Percentiles rank a stretch among this genome's conserved stretches.
Evolutionary conservation across 2,888 invertebrate species (phyloP).

Genomic region (Drosophila neonasuta): DNA sequence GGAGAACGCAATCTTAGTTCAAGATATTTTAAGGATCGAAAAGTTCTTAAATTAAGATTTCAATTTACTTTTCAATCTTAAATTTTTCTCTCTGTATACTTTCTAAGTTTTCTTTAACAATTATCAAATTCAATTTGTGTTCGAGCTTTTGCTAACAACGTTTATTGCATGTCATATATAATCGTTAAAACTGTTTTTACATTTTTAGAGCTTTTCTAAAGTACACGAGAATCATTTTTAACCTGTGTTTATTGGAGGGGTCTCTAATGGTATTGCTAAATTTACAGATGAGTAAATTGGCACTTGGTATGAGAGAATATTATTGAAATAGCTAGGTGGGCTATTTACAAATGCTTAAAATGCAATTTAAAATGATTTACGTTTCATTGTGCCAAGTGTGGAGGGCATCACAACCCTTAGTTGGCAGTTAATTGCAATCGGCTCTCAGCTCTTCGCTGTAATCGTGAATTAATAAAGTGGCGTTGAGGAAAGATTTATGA

Average conservation of each 20-base stretch:
- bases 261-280: too few relatives aligned
- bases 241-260: too few relatives aligned
- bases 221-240: too few relatives aligned
- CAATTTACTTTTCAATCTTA: too few relatives aligned
- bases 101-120: conserved; percentile 15
- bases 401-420: conserved; percentile 55
- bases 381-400: conserved; percentile 34
- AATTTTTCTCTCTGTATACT: conserved; percentile 3
- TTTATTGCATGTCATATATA: conserved; percentile 24
- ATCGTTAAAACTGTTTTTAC: conserved; percentile 8
- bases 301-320: background rate
- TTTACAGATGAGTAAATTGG: too few relatives aligned
- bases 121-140: conserved; percentile 34
- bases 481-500: conserved; percentile 62
- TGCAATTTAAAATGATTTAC: conserved; percentile 75
- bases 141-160: conserved; percentile 28
- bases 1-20: too few relatives aligned
- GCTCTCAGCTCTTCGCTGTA: conserved; percentile 45
- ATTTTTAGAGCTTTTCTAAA: too few relatives aligned
- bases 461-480: conserved; percentile 74
- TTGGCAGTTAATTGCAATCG: conserved; percentile 72
- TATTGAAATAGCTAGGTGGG: conserved; percentile 21
- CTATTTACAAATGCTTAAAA: conserved; percentile 68
- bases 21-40: too few relatives aligned
- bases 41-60: too few relatives aligned